Base-by-base conservation (phyloP, 2,888 invertebrate species). In the Dolomedes plantarius region DNA sequence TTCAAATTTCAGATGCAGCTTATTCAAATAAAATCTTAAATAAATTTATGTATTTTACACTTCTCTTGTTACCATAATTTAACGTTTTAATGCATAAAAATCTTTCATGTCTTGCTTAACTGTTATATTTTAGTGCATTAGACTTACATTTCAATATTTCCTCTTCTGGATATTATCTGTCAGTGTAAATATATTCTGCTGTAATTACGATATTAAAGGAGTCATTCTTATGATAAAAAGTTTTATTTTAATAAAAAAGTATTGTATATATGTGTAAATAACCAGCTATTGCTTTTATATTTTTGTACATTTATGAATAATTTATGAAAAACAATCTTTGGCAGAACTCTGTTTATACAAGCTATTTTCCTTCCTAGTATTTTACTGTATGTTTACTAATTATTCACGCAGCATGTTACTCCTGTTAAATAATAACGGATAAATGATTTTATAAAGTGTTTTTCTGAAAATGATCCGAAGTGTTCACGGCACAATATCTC, bases 251-350 rank as follows among this genome's bases (percentile, higher is more conserved):
- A 23, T 56, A 46, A 46, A 76, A 50, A 68, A 32, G 50, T 6
- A 23, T 64, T 64, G 19, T 78, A 67, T 71, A 78, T 23, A 78
- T 78, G 62, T 78, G 78, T 78, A 78, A 71, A 78, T 78, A 78
- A 11, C 41, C 27, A 41, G 39, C 62, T 71, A 28, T 27, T 71
- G 71, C 50, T 76, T 27, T 36, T 78, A 56, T 56, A 56, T 78
- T 71, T 78, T 32, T 78, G 71, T 78, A 78, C 39, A 71, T 78
- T 78, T 36, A 56, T 32, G 64, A 71, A 71, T 78, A 78, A 68
- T 78, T 78, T 36, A 68, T 36, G 36, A 19, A 9, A 69, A 23
- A 0, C 13, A 39, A 36, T 9, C 19, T 9, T 39, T 31, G 6
- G 6, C 11, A 6, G 13, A 6, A 56, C 16, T 5, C 1, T 5